Percentiles rank a stretch among this genome's conserved stretches.
Evolutionary conservation across 2,113 vertebrate species (phyloP).

Genomic region (Sminthopsis crassicaudata): DNA sequence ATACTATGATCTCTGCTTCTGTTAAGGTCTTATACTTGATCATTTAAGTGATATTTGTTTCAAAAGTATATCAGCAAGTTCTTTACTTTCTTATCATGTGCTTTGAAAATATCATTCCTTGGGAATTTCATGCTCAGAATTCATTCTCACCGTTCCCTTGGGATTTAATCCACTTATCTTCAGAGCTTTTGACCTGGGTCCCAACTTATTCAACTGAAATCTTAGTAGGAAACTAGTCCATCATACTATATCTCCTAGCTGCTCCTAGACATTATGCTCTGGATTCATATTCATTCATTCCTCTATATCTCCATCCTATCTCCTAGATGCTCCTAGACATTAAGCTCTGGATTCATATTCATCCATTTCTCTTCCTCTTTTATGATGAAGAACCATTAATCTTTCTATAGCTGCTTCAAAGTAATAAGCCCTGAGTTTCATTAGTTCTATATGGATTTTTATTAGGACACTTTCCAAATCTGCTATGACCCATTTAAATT

Average conservation of each 20-base stretch:
- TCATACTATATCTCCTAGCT: background rate
- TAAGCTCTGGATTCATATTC: background rate
- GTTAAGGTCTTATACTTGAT: background rate
- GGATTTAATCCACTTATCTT: background rate
- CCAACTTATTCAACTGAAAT: background rate
- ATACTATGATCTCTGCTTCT: background rate
- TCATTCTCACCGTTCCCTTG: background rate
- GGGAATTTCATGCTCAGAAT: background rate
- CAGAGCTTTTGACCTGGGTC: background rate
- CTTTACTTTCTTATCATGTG: background rate
- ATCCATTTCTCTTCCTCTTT: background rate
- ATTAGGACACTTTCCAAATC: background rate
- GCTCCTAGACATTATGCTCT: background rate
- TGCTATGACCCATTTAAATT: background rate
- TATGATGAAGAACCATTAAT: background rate
- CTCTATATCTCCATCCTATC: too few relatives aligned
- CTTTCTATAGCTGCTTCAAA: background rate
- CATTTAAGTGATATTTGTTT: background rate
- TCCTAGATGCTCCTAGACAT: background rate
- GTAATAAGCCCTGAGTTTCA: background rate
- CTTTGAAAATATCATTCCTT: background rate
- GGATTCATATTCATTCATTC: background rate
- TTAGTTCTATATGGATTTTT: background rate
- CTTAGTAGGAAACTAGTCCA: background rate
- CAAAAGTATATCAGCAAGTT: background rate